Conservation (phyloP, 1,140 invertebrate species). For the Neelides sp. region DNA sequence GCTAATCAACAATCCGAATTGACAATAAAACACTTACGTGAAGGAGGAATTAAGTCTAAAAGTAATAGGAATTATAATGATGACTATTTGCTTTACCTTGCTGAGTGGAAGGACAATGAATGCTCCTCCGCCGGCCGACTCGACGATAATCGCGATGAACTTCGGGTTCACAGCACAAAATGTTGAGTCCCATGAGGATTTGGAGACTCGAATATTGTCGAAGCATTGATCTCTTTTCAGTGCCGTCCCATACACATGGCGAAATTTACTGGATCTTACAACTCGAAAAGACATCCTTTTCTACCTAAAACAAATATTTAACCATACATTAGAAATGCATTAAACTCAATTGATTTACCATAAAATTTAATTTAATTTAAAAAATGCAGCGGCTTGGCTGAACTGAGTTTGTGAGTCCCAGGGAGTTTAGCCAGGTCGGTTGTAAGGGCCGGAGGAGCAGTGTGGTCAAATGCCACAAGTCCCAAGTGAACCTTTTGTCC, state of each 20-base stretch:
- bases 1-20: too few species aligned
- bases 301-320: constrained; percentile 13
- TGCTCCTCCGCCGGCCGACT: constrained; percentile 94
- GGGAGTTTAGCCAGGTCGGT: neutral
- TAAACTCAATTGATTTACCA: neutral
- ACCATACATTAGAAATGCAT: neutral
- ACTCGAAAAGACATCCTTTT: constrained; percentile 80
- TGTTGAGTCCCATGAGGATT: constrained; percentile 95
- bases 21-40: too few species aligned
- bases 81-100: constrained; percentile 57
- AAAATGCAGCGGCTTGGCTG: neutral
- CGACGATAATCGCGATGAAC: constrained; percentile 96
- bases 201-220: constrained; percentile 95
- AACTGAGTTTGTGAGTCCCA: neutral
- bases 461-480: too few species aligned
- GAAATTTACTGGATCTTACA: constrained; percentile 91
- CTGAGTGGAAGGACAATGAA: constrained; percentile 94
- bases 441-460: constrained; percentile 2
- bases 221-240: constrained; percentile 97
- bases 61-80: constrained; percentile 2
- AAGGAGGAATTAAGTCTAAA: neutral
- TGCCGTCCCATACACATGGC: constrained; percentile 94
- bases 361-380: neutral
- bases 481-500: too few species aligned
- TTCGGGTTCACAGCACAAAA: constrained; percentile 99